These are phyloP conservation scores for Acleris emargana DNA, from an alignment of 2,888 invertebrate species.

Conservation along the genomic window DNA sequence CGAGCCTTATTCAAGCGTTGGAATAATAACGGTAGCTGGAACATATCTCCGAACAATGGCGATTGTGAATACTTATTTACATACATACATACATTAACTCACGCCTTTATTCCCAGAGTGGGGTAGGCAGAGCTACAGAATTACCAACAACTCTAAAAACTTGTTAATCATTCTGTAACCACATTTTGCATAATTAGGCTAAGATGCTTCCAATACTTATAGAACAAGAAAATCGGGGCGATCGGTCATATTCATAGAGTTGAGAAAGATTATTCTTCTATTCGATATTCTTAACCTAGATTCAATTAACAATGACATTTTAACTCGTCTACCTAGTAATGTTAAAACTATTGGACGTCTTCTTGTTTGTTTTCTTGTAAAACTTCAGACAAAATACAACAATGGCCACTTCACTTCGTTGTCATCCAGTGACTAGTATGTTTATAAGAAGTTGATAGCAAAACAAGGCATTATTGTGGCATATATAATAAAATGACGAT, in stretches of 20 bases:
- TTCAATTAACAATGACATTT: background rate
- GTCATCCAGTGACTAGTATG: background rate
- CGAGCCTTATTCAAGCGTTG: constrained; percentile 34
- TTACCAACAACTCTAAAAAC: too few relatives aligned
- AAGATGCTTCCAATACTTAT: too few relatives aligned
- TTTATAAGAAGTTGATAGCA: background rate
- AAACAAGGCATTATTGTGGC: background rate
- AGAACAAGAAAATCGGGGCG: constrained; percentile 43
- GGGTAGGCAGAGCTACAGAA: too few relatives aligned
- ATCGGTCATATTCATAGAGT: constrained; percentile 47
- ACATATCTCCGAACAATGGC: constrained; percentile 46
- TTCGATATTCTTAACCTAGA: constrained; percentile 43
- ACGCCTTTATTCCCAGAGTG: too few relatives aligned
- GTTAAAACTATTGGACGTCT: too few relatives aligned
- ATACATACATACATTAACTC: too few relatives aligned
- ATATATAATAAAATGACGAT: background rate
- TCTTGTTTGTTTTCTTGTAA: background rate
- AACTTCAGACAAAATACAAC: background rate
- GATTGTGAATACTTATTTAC: too few relatives aligned
- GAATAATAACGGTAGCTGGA: constrained; percentile 51
- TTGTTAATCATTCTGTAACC: too few relatives aligned
- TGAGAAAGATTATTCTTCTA: constrained; percentile 52
- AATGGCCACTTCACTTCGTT: background rate
- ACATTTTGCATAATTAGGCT: too few relatives aligned
- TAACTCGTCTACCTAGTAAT: too few relatives aligned